Evolutionary conservation across 2,888 invertebrate genomes (phyloP).

Genomic region (Perdita meconis): DNA sequence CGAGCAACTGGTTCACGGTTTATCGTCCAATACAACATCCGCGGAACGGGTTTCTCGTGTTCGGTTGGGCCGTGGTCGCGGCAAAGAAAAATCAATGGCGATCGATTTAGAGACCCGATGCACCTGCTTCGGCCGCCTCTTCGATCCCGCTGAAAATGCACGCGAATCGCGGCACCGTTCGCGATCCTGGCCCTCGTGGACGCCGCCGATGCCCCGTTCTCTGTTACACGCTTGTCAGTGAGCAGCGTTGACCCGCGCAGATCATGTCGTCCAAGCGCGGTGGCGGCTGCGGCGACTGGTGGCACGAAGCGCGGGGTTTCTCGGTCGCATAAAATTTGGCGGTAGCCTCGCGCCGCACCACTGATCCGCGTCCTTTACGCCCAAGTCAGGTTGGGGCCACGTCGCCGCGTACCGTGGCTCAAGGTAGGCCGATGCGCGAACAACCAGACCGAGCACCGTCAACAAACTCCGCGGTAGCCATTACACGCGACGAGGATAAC

Average conservation of each 20-base stretch:
- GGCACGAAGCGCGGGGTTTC: conserved; percentile 64
- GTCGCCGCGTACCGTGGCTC: conserved; percentile 52
- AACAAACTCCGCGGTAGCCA: conserved; percentile 80
- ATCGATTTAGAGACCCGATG: conserved; percentile 61
- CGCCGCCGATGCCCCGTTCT: conserved; percentile 37
- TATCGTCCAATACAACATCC: conserved; percentile 58
- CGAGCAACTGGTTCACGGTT: conserved; percentile 35
- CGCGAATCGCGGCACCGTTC: conserved; percentile 34
- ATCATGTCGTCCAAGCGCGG: conserved; percentile 75
- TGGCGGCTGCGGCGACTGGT: conserved; percentile 67
- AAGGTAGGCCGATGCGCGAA: conserved; percentile 67
- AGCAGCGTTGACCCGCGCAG: conserved; percentile 76
- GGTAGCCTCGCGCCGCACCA: conserved; percentile 34
- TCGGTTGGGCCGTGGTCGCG: conserved; percentile 68
- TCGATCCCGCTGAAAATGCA: conserved; percentile 44
- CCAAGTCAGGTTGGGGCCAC: conserved; percentile 47
- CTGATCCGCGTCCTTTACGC: conserved; percentile 25
- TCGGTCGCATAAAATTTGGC: conserved; percentile 65
- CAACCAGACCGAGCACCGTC: conserved; percentile 74
- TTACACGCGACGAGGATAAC: conserved; percentile 82
- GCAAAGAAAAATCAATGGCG: conserved; percentile 68
- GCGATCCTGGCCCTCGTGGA: conserved; percentile 16
- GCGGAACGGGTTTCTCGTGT: conserved; percentile 60
- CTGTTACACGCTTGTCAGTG: conserved; percentile 75
- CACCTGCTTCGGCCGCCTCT: conserved; percentile 18